Evolutionary conservation across 2,113 vertebrate species (phyloP).

Genomic region (Petromus typicus): DNA sequence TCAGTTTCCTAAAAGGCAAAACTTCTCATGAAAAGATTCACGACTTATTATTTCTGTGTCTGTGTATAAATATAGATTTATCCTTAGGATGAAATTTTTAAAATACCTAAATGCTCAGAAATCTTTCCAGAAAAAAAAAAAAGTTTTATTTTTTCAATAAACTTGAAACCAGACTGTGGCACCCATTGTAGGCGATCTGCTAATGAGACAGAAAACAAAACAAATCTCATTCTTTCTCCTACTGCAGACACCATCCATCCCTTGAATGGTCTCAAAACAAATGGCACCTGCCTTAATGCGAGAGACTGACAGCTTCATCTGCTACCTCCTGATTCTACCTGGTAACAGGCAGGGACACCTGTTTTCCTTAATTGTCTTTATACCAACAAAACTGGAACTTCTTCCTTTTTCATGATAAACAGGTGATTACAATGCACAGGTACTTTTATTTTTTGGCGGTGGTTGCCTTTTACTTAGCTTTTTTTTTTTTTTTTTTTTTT

Average conservation of each 20-base stretch:
- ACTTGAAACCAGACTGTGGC: neutral
- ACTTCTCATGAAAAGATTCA: neutral
- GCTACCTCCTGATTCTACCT: neutral
- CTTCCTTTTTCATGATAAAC: neutral
- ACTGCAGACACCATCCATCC: neutral
- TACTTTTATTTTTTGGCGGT: neutral
- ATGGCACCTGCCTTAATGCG: neutral
- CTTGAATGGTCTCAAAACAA: neutral
- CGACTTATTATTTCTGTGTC: neutral
- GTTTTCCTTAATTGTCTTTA: neutral
- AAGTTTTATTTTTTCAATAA: neutral
- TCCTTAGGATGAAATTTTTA: neutral
- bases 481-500: neutral
- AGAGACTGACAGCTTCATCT: conserved; percentile 1
- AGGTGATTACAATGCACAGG: neutral
- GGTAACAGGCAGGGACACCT: neutral
- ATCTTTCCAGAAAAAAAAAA: neutral
- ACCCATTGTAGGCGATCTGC: neutral
- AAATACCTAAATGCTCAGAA: neutral
- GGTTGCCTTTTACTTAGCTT: neutral
- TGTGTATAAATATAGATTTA: neutral
- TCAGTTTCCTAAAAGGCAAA: neutral
- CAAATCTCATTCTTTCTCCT: neutral
- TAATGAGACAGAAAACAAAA: conserved; percentile 5
- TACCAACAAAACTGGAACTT: neutral